These are phyloP conservation scores for Chrysotoxum bicinctum DNA, from an alignment of 2,888 invertebrate species.

Conservation along the genomic window DNA sequence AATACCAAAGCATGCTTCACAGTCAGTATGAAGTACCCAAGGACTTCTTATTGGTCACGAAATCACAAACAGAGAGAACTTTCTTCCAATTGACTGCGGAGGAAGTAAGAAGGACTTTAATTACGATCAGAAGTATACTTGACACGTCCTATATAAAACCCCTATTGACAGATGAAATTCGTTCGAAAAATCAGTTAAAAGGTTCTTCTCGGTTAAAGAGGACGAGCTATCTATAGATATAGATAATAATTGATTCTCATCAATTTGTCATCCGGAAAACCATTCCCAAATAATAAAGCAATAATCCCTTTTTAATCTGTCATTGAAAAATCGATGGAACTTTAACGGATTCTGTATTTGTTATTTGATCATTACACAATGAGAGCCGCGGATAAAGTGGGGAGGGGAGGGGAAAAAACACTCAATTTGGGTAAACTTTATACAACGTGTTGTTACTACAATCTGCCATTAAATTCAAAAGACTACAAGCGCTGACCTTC, in stretches of 20 bases:
- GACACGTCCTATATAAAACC: background rate
- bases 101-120: constrained; percentile 2
- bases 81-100: constrained; percentile 1
- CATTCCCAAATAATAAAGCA: background rate
- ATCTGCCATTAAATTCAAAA: constrained; percentile 4
- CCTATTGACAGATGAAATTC: background rate
- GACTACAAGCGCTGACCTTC: constrained; percentile 24
- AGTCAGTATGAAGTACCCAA: constrained; percentile 1
- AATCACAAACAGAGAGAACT: constrained; percentile 53
- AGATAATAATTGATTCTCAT: constrained; percentile 18
- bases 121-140: constrained; percentile 20
- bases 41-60: constrained; percentile 7
- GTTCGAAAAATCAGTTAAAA: background rate
- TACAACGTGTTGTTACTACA: constrained; percentile 18
- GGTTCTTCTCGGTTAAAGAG: background rate
- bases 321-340: constrained; percentile 48
- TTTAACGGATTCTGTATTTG: constrained; percentile 16
- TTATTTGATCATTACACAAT: constrained; percentile 1
- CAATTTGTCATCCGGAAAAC: constrained; percentile 26
- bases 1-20: constrained; percentile 35
- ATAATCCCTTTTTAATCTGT: constrained; percentile 18
- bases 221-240: background rate
- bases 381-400: background rate
- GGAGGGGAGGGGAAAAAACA: background rate
- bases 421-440: constrained; percentile 8